Conservation (phyloP, 2,797 vertebrate genomes). For the Steatocranus sp. region DNA sequence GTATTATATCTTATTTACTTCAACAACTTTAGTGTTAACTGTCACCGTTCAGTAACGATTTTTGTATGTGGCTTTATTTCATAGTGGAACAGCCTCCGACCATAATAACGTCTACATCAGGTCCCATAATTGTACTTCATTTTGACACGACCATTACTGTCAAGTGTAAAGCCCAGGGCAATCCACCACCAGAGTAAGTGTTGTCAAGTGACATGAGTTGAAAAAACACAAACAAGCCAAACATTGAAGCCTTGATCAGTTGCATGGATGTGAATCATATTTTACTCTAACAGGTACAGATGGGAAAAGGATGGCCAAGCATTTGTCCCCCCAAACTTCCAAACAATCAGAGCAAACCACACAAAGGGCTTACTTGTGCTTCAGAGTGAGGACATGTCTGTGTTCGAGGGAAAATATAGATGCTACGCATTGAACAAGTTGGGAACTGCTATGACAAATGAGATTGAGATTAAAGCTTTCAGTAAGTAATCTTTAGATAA, state of each 20-base stretch:
- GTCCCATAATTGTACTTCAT: constrained; percentile 81
- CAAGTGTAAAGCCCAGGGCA: constrained; percentile 88
- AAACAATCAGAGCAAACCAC: constrained; percentile 56
- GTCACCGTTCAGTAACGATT: neutral
- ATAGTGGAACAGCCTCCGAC: constrained; percentile 90
- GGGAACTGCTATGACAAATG: constrained; percentile 88
- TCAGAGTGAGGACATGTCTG: constrained; percentile 69
- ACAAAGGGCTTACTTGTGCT: constrained; percentile 83
- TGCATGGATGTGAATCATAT: neutral
- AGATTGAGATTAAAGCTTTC: constrained; percentile 82
- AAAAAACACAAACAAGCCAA: neutral
- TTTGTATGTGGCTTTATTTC: constrained; percentile 12
- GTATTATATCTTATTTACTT: neutral
- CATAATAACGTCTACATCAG: constrained; percentile 77
- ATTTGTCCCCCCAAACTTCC: constrained; percentile 72
- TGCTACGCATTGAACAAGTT: constrained; percentile 87
- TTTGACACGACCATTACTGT: constrained; percentile 81
- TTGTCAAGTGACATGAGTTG: neutral
- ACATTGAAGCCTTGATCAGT: neutral
- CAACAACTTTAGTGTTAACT: neutral
- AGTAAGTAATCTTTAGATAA: constrained; percentile 70
- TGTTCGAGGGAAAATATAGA: constrained; percentile 85
- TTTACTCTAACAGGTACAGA: constrained; percentile 77
- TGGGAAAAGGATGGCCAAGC: constrained; percentile 88
- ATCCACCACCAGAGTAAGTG: constrained; percentile 88